Conservation (phyloP, 2,797 vertebrate genomes). For the Acipenser transmontanus region DNA sequence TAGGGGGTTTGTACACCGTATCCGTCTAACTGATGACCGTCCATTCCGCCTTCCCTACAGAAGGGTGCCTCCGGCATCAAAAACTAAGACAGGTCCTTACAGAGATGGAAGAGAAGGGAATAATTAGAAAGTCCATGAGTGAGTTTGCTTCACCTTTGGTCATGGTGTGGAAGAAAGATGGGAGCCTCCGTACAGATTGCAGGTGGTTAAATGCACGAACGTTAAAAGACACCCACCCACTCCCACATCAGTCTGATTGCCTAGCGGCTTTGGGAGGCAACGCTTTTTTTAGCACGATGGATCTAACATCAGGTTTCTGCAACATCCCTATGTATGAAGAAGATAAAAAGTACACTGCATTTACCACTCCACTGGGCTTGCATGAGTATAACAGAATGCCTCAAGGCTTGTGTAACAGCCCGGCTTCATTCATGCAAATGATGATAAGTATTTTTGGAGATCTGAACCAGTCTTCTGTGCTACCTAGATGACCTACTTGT, state of each 20-base stretch:
- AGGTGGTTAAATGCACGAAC: background rate
- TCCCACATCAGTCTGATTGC: background rate
- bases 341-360: conserved; percentile 17
- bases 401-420: background rate
- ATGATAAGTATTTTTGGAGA: conserved; percentile 8
- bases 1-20: conserved; percentile 9
- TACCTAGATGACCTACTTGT: conserved; percentile 5
- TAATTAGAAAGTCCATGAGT: background rate
- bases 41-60: conserved; percentile 14
- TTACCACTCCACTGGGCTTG: conserved; percentile 11
- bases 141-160: background rate
- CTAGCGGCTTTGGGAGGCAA: background rate
- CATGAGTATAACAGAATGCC: conserved; percentile 1
- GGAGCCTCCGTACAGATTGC: background rate
- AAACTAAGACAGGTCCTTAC: background rate
- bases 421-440: background rate
- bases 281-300: background rate
- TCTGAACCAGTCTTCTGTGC: conserved; percentile 5
- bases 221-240: background rate
- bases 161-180: background rate
- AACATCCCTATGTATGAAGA: conserved; percentile 12
- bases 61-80: background rate
- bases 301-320: background rate
- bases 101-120: too few species aligned
- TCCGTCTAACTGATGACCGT: conserved; percentile 5